Evolutionary conservation across 1,140 invertebrate genomes (phyloP), one percentile per base, ranked within the genome.

Genomic region (Armadillidium nasatum): DNA sequence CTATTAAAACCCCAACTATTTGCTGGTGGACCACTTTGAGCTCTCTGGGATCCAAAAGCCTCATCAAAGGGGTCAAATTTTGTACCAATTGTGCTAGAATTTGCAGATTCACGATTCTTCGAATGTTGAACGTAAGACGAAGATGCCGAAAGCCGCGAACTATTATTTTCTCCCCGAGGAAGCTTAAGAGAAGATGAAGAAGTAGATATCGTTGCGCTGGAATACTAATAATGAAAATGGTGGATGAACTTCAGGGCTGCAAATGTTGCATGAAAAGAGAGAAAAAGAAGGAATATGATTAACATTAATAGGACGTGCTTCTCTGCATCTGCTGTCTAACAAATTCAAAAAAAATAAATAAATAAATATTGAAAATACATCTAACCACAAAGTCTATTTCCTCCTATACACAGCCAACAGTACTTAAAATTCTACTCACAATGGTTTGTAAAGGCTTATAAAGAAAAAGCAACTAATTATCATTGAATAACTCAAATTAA

Each of bases 231-330:
- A 79, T 71, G 73, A 79, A 75, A 74, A 74, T 60, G 60, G 72
- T 72, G 74, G 78, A 74, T 79, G 78, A 71, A 72, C 72, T 76
- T 79, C 78, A 79, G 72, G 76, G 78, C 78, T 79, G 78, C 50
- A 33, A 33, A 33, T 33, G 33, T 33, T 33, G 33, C 33, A 6
- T 33, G 33, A 79, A 76, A 74, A 72, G 72, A 70, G 46, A 73
- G 44, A 74, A 67, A 79, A 72, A 79, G 72, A 69, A 72, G 72
- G 66, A 72, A 71, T 74, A 22, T 74, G 72, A 74, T 44, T 72
- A 71, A 72, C 78, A 78, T 80, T 79, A 46, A 79, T 33, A 68
- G 75, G 78, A 77, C 75, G 77, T 72, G 69, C 74, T 82, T 83
- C 78, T 77, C 82, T 46, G 82, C 73, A 33, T 1, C 33, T 33